phyloP scores from a whole-genome alignment of 1,140 invertebrate species.

The Sitophilus oryzae region DNA sequence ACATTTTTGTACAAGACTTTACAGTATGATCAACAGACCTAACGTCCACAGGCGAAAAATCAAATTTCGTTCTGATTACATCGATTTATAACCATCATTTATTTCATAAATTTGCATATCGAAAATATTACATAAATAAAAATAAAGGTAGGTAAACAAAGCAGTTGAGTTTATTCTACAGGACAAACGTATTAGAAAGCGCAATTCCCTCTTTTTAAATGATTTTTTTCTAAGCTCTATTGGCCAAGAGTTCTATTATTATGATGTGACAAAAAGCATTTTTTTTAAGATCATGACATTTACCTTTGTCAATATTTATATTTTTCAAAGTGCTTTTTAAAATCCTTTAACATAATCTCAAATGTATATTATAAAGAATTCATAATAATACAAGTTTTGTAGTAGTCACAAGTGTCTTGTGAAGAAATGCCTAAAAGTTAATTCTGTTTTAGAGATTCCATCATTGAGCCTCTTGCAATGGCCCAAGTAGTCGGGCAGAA shows the following conservation, averaged over 20 bases:
- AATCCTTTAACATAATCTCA: no score
- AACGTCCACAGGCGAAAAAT: constrained; percentile 26
- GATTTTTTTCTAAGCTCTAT: no score
- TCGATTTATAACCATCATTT: constrained; percentile 25
- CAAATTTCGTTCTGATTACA: constrained; percentile 29
- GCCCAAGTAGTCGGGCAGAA: constrained; percentile 34
- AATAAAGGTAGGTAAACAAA: background rate
- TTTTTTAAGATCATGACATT: background rate
- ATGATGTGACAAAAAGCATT: background rate
- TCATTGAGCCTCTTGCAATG: constrained; percentile 12
- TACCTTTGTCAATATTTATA: background rate
- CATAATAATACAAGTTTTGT: no score
- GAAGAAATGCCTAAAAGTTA: background rate
- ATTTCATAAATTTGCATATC: constrained; percentile 18
- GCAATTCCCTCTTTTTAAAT: no score
- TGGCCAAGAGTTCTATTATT: background rate
- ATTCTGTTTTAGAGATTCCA: background rate
- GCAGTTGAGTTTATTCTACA: no score
- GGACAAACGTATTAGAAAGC: no score
- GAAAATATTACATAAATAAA: constrained; percentile 11
- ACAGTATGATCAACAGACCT: constrained; percentile 15
- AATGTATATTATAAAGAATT: no score
- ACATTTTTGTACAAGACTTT: constrained; percentile 9
- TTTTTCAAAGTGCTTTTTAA: no score
- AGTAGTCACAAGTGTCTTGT: background rate